Base-by-base conservation (phyloP, 2,113 vertebrate genomes). In the Leucopsar rothschildi region DNA sequence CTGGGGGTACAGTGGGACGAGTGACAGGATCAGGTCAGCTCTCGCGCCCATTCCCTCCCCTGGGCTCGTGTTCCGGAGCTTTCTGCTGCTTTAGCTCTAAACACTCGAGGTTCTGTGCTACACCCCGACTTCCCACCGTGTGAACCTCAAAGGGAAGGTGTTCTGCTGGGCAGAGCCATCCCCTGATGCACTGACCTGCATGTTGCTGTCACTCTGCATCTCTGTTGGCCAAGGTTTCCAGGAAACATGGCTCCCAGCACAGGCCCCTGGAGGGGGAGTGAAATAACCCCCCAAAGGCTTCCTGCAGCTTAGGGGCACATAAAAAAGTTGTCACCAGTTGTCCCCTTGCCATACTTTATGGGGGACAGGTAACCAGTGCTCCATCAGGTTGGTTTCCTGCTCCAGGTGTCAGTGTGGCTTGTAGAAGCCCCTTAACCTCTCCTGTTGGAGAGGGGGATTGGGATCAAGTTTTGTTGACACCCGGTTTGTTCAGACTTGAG, bases 1-100 rank as follows among this genome's bases (percentile, higher is more conserved):
- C 97, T 99, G 99, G 99, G 99, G 99, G 52, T 99, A 99, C 98
- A 99, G 99, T 4, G 99, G 99, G 68, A 99, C 99, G 18, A 99
- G 99, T 29, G 99, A 99, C 97, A 98, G 99, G 76, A 99, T 99
- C 96, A 98, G 99, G 99, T 99, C 90, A 90, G 86, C 59, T 70
- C 21, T 33, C n/a, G 40, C 47, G 78, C 83, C 75, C n/a, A 37
- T 92, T 80, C 86, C 92, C 82, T 66, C 93, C 25, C 60, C 31
- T 83, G 65, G 69, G 8, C 69, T 47, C 12, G 1, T 45, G 84
- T 86, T 72, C 73, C 87, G 63, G 70, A 91, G 90, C 93, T 70
- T 61, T 19, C 56, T 45, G 24, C 76, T 37, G 3, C 82, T 16
- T 53, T 45, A 29, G 68, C 19, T 50, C 85, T 53, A 8, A 49